These are phyloP conservation scores for Ceyx melanurus DNA, from an alignment of 2,113 vertebrate genomes.

Conservation along the genomic window DNA sequence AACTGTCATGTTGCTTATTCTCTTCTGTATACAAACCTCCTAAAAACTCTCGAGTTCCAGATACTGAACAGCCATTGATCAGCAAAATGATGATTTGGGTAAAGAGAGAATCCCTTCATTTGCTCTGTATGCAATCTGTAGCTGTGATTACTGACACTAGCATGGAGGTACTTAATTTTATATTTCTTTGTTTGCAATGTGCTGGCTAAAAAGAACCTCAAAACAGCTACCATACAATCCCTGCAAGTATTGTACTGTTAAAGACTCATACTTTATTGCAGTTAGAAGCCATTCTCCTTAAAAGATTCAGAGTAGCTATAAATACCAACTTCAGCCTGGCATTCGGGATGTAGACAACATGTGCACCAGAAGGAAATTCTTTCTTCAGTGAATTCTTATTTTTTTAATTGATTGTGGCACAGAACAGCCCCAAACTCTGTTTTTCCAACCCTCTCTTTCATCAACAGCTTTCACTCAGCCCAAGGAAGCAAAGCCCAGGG, in stretches of 20 bases:
- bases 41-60: background rate
- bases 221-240: background rate
- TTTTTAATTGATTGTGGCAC: background rate
- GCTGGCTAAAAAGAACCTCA: background rate
- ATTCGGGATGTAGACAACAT: conserved; percentile 13
- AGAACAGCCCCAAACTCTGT: background rate
- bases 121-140: background rate
- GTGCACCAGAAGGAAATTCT: background rate
- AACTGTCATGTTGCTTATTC: background rate
- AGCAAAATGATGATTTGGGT: background rate
- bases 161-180: background rate
- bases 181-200: background rate
- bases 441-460: background rate
- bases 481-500: background rate
- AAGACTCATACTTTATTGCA: background rate
- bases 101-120: background rate
- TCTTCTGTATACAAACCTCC: background rate
- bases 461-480: background rate
- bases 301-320: background rate
- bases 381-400: background rate
- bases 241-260: background rate
- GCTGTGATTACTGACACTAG: background rate
- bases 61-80: background rate
- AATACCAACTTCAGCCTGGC: conserved; percentile 7
- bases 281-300: background rate